These are phyloP conservation scores for Idaea aversata DNA, from an alignment of 2,888 invertebrate genomes.

Conservation along the genomic window DNA sequence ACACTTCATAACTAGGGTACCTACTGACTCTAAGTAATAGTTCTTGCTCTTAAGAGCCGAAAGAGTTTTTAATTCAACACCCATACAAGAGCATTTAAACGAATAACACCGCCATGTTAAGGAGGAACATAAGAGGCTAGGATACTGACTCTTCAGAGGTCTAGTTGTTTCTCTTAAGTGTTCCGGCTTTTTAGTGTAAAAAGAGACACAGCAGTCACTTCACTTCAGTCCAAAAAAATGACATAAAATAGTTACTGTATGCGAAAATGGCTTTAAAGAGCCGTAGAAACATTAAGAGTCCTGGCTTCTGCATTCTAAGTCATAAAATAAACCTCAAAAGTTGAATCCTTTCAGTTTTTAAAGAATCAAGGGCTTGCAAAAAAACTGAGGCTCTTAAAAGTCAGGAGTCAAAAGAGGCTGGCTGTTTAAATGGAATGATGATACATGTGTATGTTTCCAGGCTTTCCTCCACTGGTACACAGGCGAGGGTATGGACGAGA, in stretches of 20 bases:
- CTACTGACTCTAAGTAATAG: neutral
- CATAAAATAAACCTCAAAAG: too few species aligned
- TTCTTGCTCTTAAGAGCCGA: neutral
- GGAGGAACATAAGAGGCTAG: conserved; percentile 82
- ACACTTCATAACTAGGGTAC: conserved; percentile 82
- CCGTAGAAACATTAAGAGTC: neutral
- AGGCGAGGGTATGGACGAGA: conserved; percentile 91
- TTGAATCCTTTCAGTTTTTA: too few species aligned
- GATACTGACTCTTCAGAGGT: neutral
- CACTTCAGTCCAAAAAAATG: neutral
- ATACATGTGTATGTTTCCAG: conserved; percentile 31
- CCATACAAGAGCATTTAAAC: conserved; percentile 92
- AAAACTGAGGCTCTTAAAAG: too few species aligned
- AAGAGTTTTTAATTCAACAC: conserved; percentile 86
- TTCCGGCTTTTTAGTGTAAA: neutral
- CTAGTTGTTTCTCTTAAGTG: neutral
- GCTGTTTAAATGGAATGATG: neutral
- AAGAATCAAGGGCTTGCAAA: too few species aligned
- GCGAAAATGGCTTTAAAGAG: neutral
- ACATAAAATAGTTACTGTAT: neutral
- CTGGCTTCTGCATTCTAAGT: neutral
- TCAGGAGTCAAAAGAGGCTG: too few species aligned
- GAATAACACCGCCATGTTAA: conserved; percentile 93
- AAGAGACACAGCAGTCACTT: neutral
- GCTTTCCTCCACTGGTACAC: conserved; percentile 82